Evolutionary conservation across 1,140 invertebrate genomes (phyloP).

Genomic region (Drosophila mojavensis): DNA sequence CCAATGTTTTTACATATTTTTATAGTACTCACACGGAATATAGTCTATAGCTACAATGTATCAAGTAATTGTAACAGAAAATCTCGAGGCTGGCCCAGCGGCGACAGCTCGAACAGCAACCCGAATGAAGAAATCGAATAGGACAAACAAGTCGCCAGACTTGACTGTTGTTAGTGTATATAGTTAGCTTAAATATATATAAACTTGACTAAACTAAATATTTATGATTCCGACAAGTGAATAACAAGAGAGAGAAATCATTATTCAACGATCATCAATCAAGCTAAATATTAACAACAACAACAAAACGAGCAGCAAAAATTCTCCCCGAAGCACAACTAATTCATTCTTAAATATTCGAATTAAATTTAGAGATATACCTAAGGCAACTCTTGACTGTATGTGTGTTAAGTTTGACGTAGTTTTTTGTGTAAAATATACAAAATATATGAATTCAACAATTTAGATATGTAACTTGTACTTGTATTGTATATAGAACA

Average conservation of each 20-base stretch:
- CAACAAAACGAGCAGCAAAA: not conserved
- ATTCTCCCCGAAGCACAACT: slow-evolving; percentile 26
- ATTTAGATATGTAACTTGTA: slow-evolving; percentile 22
- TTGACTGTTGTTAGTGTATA: slow-evolving; percentile 49
- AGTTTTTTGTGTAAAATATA: slow-evolving; percentile 47
- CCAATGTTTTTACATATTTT: slow-evolving; percentile 25
- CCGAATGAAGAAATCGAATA: slow-evolving; percentile 48
- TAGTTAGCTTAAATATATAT: slow-evolving; percentile 34
- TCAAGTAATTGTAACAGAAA: slow-evolving; percentile 30
- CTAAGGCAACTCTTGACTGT: slow-evolving; percentile 57
- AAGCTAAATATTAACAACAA: slow-evolving; percentile 10
- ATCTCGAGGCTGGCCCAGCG: slow-evolving; percentile 10
- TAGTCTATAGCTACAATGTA: slow-evolving; percentile 8
- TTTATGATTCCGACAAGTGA: slow-evolving; percentile 5
- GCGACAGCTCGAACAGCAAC: slow-evolving; percentile 13
- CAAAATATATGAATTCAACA: slow-evolving; percentile 17
- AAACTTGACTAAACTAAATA: slow-evolving; percentile 8
- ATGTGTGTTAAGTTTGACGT: slow-evolving; percentile 68
- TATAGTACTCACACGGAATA: not conserved
- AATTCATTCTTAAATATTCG: slow-evolving; percentile 29
- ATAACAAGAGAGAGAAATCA: not conserved
- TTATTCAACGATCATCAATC: slow-evolving; percentile 9
- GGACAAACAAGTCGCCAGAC: slow-evolving; percentile 11
- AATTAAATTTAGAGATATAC: not conserved
- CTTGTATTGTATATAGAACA: slow-evolving; percentile 30